A percentile compares a stretch with the other conserved stretches of the same genome.
phyloP scores from a whole-genome alignment of 2,888 invertebrate species.

The Archips xylosteana region DNA sequence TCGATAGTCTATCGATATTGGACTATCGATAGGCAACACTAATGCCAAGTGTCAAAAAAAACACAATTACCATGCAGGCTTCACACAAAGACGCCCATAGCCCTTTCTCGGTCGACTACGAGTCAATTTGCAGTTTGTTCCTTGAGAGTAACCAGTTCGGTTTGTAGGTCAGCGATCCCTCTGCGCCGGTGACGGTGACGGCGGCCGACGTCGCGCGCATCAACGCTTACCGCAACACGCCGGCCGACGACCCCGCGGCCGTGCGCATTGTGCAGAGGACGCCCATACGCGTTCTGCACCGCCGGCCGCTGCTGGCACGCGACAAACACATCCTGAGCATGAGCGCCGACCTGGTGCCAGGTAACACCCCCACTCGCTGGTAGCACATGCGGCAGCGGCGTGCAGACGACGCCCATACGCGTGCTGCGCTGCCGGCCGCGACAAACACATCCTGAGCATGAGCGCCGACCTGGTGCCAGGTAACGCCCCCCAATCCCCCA shows the following conservation, averaged over 20 bases:
- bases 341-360: constrained; percentile 79
- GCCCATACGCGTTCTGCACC: constrained; percentile 95
- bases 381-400: too few species aligned
- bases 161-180: constrained; percentile 1
- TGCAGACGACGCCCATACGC: too few species aligned
- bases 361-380: constrained; percentile 48
- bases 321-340: constrained; percentile 88
- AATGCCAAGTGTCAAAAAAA: too few species aligned
- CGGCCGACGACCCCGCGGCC: constrained; percentile 58
- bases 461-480: constrained; percentile 73
- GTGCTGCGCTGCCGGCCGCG: constrained; percentile 90
- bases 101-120: too few species aligned
- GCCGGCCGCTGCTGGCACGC: constrained; percentile 90
- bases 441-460: constrained; percentile 88
- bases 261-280: constrained; percentile 92
- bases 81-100: too few species aligned
- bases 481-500: too few species aligned
- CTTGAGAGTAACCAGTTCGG: too few species aligned
- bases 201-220: constrained; percentile 81
- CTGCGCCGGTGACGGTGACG: constrained; percentile 61
- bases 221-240: constrained; percentile 66
- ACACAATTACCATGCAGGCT: too few species aligned
- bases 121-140: too few species aligned
- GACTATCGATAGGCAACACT: too few species aligned
- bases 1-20: too few species aligned